These are phyloP conservation scores for Ursus arctos DNA, from an alignment of 2,113 vertebrate species.

Conservation along the genomic window DNA sequence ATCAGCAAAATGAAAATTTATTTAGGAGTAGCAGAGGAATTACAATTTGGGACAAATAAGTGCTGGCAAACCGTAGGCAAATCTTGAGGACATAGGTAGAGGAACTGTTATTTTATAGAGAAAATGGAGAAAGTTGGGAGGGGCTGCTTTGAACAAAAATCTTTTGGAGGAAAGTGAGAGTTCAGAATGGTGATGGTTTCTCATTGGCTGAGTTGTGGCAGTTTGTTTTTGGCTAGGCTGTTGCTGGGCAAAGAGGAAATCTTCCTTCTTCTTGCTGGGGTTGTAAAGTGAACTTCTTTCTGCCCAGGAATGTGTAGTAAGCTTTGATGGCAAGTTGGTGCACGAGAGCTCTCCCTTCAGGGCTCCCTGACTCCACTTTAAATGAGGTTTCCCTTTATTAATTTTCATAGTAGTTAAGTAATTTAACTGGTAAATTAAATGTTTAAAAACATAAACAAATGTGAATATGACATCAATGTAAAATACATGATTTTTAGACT, in stretches of 20 bases:
- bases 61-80: neutral
- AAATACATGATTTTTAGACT: neutral
- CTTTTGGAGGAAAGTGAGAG: neutral
- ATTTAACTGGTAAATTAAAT: neutral
- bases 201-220: neutral
- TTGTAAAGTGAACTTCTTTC: neutral
- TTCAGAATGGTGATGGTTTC: neutral
- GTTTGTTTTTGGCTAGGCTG: neutral
- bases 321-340: neutral
- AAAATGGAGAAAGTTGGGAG: neutral
- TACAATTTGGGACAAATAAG: neutral
- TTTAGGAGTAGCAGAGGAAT: neutral
- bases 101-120: neutral
- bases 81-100: neutral
- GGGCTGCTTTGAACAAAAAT: neutral
- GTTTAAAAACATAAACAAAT: neutral
- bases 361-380: neutral
- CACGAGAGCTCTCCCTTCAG: neutral
- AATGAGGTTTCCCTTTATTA: neutral
- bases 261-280: neutral
- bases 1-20: neutral
- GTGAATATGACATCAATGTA: neutral
- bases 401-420: neutral
- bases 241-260: neutral
- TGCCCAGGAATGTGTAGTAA: neutral